These are phyloP conservation scores for Petrolisthes cinctipes DNA, from an alignment of 2,888 invertebrate genomes.

Conservation along the genomic window DNA sequence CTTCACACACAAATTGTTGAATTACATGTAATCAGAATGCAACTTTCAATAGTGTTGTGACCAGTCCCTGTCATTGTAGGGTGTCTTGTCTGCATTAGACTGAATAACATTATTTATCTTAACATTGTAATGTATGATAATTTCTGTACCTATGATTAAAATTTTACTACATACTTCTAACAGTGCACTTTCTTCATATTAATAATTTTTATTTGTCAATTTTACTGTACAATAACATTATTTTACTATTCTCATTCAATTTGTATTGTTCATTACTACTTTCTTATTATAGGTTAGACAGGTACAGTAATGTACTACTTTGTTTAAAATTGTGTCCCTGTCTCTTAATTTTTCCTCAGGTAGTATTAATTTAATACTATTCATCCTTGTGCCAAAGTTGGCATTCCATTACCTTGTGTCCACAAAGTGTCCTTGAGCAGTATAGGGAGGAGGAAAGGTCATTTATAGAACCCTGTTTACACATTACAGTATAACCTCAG, in stretches of 20 bases:
- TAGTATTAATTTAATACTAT: constrained; percentile 18
- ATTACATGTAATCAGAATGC: too few relatives aligned
- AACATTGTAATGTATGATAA: background rate
- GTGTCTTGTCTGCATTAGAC: constrained; percentile 18
- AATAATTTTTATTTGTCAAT: background rate
- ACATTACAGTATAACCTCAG: background rate
- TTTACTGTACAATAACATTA: background rate
- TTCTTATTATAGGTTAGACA: background rate
- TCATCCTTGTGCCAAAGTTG: constrained; percentile 35
- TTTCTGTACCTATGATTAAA: background rate
- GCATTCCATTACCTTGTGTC: constrained; percentile 38
- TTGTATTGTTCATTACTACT: background rate
- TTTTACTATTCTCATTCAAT: background rate
- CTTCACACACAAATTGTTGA: too few relatives aligned
- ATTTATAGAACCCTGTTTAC: background rate
- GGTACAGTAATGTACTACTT: background rate
- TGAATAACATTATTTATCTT: background rate
- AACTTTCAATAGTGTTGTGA: background rate
- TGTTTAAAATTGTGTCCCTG: background rate
- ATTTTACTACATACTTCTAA: background rate
- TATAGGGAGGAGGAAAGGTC: constrained; percentile 24
- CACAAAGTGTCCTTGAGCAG: constrained; percentile 48
- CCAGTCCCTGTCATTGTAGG: constrained; percentile 28
- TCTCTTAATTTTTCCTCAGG: background rate
- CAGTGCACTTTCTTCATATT: background rate